Evolutionary conservation across 2,113 vertebrate genomes (phyloP), one percentile per base, ranked within the genome.

Genomic region (Microcebus jonahi): DNA sequence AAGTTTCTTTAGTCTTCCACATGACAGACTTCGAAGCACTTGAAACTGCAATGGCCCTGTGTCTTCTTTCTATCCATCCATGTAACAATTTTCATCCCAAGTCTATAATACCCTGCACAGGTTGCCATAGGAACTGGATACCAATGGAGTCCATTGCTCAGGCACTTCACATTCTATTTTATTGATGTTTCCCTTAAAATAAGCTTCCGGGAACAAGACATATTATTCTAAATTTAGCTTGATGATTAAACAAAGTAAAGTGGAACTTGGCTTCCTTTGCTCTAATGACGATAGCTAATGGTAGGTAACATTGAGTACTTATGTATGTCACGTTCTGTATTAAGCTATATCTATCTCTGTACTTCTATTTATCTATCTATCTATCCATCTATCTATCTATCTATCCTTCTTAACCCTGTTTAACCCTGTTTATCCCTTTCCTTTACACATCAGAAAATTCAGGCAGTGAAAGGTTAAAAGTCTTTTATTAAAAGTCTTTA

Each of bases 111-210:
- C 1, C 8, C 23, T 79, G 25, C 2, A 45, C 12, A 42, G 55
- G 11, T 8, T 79, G 5, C 21, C 29, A 25, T 8, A 39, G 25
- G 29, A 79, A 75, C 0, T 61, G 8, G 34, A 59, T 18, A 42
- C 2, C 1, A 10, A 13, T 3, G 4, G 50, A 34, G 6, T 42
- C 50, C 23, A 21, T 1, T 36, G 10, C 2, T 34, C 23, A 81
- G 36, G 8, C 13, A 63, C 3, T 42, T 36, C 25, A 59, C 31
- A 29, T 61, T 86, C 50, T 42, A 86, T 13, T 31, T 70, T 55
- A 61, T 13, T 73, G 36, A 59, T 25, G 0, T 15, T 53, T 18
- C 20, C 17, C 36, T 81, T 85, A 81, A 85, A 48, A 86, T 31
- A 59, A 82, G 15, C 13, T 83, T 17, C 8, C 6, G 5, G 15